Percentiles rank a stretch among this genome's conserved stretches.
Evolutionary conservation across 2,113 vertebrate species (phyloP).

Genomic region (Zingel zingel): DNA sequence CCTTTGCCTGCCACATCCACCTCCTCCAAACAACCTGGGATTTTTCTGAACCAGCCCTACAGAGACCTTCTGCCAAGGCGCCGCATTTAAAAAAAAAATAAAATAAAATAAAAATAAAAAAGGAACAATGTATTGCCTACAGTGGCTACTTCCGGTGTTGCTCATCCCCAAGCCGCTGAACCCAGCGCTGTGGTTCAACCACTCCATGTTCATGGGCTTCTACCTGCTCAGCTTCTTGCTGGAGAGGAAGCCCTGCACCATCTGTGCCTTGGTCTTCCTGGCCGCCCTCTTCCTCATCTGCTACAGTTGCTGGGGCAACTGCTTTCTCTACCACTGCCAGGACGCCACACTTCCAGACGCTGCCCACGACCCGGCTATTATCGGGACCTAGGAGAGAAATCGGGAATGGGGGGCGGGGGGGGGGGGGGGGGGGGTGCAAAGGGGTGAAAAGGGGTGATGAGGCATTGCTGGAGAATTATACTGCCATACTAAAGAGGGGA

Average conservation of each 20-base stretch:
- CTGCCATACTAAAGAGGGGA: conserved; percentile 51
- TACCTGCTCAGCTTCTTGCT: conserved; percentile 99
- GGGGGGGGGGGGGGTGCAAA: background rate
- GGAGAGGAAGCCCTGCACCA: conserved; percentile 99
- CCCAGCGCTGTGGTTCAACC: conserved; percentile 98
- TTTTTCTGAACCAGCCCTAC: background rate
- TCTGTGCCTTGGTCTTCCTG: conserved; percentile 99
- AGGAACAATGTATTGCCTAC: conserved; percentile 95
- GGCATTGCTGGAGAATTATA: conserved; percentile 9
- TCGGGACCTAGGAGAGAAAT: conserved; percentile 90
- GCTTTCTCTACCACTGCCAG: conserved; percentile 98
- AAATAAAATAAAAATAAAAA: background rate
- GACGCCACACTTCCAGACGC: conserved; percentile 91
- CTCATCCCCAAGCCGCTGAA: conserved; percentile 99
- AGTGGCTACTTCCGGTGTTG: conserved; percentile 98
- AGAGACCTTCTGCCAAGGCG: background rate
- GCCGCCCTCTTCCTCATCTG: conserved; percentile 98
- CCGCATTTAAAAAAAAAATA: background rate
- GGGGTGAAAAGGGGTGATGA: too few species aligned
- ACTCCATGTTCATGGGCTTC: conserved; percentile 99
- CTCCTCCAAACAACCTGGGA: background rate
- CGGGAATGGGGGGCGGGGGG: background rate
- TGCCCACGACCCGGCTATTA: conserved; percentile 93
- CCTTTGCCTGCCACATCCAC: background rate
- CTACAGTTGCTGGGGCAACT: conserved; percentile 99